phyloP scores from a whole-genome alignment of 2,113 vertebrate genomes.

The Columba janthina region DNA sequence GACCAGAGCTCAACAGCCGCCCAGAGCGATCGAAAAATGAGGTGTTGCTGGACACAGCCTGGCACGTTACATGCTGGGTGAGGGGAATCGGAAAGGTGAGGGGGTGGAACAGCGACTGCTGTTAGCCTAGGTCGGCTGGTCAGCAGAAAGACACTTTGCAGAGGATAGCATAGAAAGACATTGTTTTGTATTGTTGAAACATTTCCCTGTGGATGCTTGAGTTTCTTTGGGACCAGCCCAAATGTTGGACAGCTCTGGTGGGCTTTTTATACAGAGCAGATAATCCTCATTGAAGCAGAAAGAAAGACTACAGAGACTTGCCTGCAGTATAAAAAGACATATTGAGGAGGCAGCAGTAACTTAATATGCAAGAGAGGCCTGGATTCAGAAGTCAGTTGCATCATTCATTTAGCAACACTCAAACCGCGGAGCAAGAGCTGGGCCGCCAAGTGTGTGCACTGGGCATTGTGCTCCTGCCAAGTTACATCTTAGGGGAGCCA shows the following conservation, averaged over 20 bases:
- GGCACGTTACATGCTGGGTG: not conserved
- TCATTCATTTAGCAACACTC: slow-evolving; percentile 57
- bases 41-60: not conserved
- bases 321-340: slow-evolving; percentile 15
- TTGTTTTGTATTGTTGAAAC: not conserved
- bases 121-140: not conserved
- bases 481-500: slow-evolving; percentile 3
- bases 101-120: not conserved
- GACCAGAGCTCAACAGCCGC: not conserved
- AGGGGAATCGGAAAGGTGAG: not conserved
- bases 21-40: not conserved
- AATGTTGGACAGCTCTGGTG: slow-evolving; percentile 14
- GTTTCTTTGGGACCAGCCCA: not conserved
- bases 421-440: slow-evolving; percentile 8
- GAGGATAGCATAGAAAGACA: not conserved
- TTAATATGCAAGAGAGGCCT: slow-evolving; percentile 37
- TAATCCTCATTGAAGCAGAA: not conserved
- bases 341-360: slow-evolving; percentile 41
- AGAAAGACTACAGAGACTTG: not conserved
- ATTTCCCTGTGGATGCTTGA: not conserved
- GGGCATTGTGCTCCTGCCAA: slow-evolving; percentile 50
- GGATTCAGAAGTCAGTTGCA: slow-evolving; percentile 46
- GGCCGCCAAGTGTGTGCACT: slow-evolving; percentile 31
- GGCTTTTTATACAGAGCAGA: not conserved
- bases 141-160: not conserved